Percentiles rank a stretch among this genome's conserved stretches.
Conservation (phyloP, 2,888 invertebrate genomes). For the Sarcophaga variegata region DNA sequence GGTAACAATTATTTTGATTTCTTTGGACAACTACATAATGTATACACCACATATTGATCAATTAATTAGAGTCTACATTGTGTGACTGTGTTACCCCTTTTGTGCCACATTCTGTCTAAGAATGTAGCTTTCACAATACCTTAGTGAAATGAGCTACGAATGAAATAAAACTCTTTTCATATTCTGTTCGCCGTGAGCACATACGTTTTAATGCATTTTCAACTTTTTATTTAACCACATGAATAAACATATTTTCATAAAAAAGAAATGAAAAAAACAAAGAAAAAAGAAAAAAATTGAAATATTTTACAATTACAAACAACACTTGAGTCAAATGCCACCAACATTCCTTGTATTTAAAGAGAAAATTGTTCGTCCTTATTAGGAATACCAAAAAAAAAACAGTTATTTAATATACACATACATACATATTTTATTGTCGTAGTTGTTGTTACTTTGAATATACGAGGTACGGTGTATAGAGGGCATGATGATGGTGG, state of each 20-base stretch:
- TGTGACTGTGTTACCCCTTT: no score
- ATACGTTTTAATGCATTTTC: background rate
- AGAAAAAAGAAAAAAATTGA: background rate
- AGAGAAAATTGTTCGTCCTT: conserved; percentile 46
- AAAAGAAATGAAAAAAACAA: background rate
- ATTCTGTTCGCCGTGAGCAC: background rate
- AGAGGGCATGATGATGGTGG: conserved; percentile 33
- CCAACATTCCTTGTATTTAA: conserved; percentile 57
- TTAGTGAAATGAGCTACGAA: no score
- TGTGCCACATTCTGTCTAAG: no score
- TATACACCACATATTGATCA: no score
- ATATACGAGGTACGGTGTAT: background rate
- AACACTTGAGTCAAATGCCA: conserved; percentile 65
- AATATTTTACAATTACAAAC: conserved; percentile 58
- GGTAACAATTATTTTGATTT: background rate
- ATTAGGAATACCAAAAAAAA: conserved; percentile 35
- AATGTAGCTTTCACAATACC: no score
- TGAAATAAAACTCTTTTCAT: background rate
- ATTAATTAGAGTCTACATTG: no score
- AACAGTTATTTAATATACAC: conserved; percentile 32
- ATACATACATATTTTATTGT: background rate
- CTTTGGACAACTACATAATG: background rate
- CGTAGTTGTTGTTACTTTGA: conserved; percentile 14
- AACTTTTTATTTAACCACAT: no score
- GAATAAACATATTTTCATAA: conserved; percentile 5